Evolutionary conservation across 2,113 vertebrate genomes (phyloP).

Genomic region (Piaya cayana): DNA sequence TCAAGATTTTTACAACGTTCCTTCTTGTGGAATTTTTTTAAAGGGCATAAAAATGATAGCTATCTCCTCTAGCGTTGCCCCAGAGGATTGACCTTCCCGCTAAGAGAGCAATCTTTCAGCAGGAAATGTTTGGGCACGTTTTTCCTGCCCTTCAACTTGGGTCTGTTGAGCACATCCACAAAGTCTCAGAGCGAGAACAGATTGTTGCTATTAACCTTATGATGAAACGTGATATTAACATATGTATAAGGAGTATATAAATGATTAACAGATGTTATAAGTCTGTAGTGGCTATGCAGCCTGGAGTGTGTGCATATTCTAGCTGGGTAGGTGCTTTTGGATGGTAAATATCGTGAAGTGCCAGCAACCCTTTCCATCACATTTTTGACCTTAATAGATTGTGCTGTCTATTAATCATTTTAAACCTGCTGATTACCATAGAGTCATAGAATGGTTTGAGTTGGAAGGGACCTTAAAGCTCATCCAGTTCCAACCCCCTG

Average conservation of each 20-base stretch:
- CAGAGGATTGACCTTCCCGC: background rate
- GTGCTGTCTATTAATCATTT: background rate
- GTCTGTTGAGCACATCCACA: background rate
- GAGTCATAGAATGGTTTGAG: no score
- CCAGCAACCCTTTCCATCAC: background rate
- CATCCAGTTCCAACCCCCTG: no score
- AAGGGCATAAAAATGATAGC: background rate
- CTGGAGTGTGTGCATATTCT: background rate
- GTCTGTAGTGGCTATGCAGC: background rate
- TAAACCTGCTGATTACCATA: background rate
- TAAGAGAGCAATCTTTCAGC: background rate
- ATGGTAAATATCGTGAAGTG: background rate
- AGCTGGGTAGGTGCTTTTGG: background rate
- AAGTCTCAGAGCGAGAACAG: background rate
- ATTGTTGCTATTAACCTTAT: background rate
- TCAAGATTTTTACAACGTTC: background rate
- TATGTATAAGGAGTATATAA: background rate
- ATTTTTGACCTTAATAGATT: background rate
- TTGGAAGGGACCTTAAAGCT: no score
- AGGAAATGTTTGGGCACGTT: background rate
- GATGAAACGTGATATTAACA: background rate
- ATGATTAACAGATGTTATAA: background rate
- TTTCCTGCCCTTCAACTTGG: background rate
- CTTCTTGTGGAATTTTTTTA: background rate
- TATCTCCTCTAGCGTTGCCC: background rate